These are phyloP conservation scores for Pseudomyrmex concolor DNA, from an alignment of 1,140 invertebrate species.

Conservation along the genomic window DNA sequence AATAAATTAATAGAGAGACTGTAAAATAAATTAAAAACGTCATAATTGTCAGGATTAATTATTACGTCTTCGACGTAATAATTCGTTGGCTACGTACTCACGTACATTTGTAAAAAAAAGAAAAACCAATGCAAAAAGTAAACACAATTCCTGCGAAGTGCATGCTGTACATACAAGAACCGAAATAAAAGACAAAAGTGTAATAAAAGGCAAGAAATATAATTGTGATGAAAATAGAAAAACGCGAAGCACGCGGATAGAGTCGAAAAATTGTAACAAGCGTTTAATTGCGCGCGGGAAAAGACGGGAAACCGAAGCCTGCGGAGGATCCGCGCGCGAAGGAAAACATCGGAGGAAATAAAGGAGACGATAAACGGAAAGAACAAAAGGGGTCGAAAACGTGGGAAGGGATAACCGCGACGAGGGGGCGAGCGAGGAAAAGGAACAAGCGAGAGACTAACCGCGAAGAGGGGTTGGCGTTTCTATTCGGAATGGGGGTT, in stretches of 20 bases:
- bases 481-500: conserved; percentile 71
- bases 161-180: not conserved
- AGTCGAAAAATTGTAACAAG: conserved; percentile 25
- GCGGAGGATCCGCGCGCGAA: conserved; percentile 19
- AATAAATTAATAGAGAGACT: not conserved
- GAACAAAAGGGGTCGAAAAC: conserved; percentile 35
- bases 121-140: no score
- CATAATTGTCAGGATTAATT: not conserved
- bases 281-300: conserved; percentile 40
- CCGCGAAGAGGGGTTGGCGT: conserved; percentile 74
- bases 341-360: conserved; percentile 46
- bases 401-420: conserved; percentile 10
- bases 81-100: conserved; percentile 4
- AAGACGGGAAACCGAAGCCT: not conserved
- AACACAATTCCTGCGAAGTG: not conserved
- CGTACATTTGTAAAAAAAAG: not conserved
- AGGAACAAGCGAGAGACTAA: conserved; percentile 56
- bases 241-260: not conserved
- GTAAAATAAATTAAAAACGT: conserved; percentile 19
- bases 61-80: not conserved
- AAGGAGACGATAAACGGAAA: conserved; percentile 23
- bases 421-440: conserved; percentile 34
- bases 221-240: conserved; percentile 38
- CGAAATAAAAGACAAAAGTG: conserved; percentile 1
- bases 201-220: not conserved